Percentiles rank a stretch among this genome's conserved stretches.
Conservation (phyloP, 1,140 invertebrate genomes). For the Diuraphis noxia region DNA sequence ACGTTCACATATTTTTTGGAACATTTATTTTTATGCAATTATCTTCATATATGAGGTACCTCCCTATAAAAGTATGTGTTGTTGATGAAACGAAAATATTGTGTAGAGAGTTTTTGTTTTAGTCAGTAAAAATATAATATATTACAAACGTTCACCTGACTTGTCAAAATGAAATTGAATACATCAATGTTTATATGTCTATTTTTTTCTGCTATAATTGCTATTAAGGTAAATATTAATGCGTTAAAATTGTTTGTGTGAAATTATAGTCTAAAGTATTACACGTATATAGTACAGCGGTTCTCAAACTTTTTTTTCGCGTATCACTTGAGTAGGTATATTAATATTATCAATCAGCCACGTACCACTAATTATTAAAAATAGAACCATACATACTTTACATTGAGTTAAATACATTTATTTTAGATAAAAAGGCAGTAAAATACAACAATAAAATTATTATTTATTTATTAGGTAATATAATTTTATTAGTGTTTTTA, state of each 20-base stretch:
- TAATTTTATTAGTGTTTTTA: too few relatives aligned
- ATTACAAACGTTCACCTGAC: neutral
- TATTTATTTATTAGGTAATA: too few relatives aligned
- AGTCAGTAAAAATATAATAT: neutral
- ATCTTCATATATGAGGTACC: neutral
- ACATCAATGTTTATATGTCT: neutral
- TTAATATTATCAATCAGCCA: too few relatives aligned
- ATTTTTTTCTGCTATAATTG: slow-evolving; percentile 4
- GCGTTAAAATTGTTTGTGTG: neutral
- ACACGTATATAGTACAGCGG: too few relatives aligned
- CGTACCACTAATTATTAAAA: too few relatives aligned
- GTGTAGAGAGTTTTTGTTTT: neutral
- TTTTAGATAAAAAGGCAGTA: too few relatives aligned
- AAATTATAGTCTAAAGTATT: neutral
- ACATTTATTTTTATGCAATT: neutral
- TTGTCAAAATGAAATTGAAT: neutral
- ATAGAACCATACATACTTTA: too few relatives aligned
- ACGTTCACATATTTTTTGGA: neutral
- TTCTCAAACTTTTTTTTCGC: too few relatives aligned
- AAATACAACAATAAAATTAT: too few relatives aligned
- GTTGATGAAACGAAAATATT: slow-evolving; percentile 4
- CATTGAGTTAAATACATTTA: too few relatives aligned
- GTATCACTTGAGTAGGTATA: too few relatives aligned
- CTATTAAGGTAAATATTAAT: slow-evolving; percentile 17
- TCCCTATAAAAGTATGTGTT: slow-evolving; percentile 23